Evolutionary conservation across 2,113 vertebrate genomes (phyloP), one percentile per base, ranked within the genome.

Genomic region (Jacana jacana): DNA sequence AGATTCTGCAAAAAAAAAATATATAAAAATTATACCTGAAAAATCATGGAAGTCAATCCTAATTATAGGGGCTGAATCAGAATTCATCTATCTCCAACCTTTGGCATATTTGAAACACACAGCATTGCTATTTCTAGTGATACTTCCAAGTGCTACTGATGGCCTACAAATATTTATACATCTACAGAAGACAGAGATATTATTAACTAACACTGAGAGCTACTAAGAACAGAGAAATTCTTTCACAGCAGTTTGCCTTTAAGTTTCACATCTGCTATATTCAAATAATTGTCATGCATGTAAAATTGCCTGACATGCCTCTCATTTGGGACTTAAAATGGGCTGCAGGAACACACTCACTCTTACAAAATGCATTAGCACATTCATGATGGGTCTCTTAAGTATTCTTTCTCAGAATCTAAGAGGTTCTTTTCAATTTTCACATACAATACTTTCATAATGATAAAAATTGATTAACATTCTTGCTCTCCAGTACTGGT

Each of bases 301-400:
- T 46, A 92, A 89, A 79, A 81, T 37, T 20, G 20, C 84, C 90
- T n/a, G 69, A 65, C 68, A 58, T 1, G 9, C 37, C 73, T 81
- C 78, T 78, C 75, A 72, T 66, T 33, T 52, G 63, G 79, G 86
- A 61, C 69, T 73, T 19, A 52, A 64, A 88, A 92, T 23, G n/a
- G 65, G 70, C 92, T 64, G 49, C 75, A 80, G 88, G 96, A 95
- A 86, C 65, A 71, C 78, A 86, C 54, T 94, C 87, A 42, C 31
- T 80, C 81, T 44, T 70, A 86, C 48, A 85, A 97, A 96, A 95
- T 48, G 49, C 81, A 94, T 63, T 71, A 90, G 55, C 75, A 88
- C 42, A 33, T 49, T 73, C 60, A 23, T 37, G 31, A 72, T 17
- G 42, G 51, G 89, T 72, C 66, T 48, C 72, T 27, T 23, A 39